Percentiles rank a stretch among this genome's conserved stretches.
Conservation (phyloP, 30 jellyfish, hydroid and myxozoan species). For the Turritopsis rubra region DNA sequence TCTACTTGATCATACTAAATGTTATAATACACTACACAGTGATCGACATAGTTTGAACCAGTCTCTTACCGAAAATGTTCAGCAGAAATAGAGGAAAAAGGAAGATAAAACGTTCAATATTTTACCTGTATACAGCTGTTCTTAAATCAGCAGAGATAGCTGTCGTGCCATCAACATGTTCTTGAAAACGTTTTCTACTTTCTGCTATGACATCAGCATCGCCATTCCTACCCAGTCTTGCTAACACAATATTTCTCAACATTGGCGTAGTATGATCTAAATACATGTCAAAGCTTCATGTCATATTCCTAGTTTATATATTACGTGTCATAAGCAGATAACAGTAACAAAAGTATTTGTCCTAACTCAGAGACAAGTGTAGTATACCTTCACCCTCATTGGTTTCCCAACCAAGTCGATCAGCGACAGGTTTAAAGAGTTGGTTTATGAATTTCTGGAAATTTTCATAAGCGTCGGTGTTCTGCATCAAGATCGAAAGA, state of each 20-base stretch:
- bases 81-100: too few relatives aligned
- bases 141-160: conserved; percentile 83
- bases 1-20: too few relatives aligned
- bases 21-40: too few relatives aligned
- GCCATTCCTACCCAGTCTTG: conserved; percentile 68
- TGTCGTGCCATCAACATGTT: conserved; percentile 61
- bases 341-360: not conserved
- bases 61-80: not conserved
- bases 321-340: not conserved
- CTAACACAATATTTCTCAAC: conserved; percentile 71
- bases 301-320: not conserved
- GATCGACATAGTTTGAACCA: too few relatives aligned
- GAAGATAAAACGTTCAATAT: too few relatives aligned
- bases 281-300: not conserved
- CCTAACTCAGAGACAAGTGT: not conserved
- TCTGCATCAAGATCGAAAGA: conserved; percentile 48
- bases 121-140: conserved; percentile 49
- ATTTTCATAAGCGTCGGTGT: conserved; percentile 38
- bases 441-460: conserved; percentile 48
- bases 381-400: conserved; percentile 66
- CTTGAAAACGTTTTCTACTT: conserved; percentile 54
- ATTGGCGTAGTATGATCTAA: conserved; percentile 62
- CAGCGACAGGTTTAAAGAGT: conserved; percentile 50
- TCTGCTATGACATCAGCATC: conserved; percentile 72
- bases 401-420: conserved; percentile 74